These are phyloP conservation scores for Himalopsyche anomala DNA, from an alignment of 2,888 invertebrate genomes.

Conservation along the genomic window DNA sequence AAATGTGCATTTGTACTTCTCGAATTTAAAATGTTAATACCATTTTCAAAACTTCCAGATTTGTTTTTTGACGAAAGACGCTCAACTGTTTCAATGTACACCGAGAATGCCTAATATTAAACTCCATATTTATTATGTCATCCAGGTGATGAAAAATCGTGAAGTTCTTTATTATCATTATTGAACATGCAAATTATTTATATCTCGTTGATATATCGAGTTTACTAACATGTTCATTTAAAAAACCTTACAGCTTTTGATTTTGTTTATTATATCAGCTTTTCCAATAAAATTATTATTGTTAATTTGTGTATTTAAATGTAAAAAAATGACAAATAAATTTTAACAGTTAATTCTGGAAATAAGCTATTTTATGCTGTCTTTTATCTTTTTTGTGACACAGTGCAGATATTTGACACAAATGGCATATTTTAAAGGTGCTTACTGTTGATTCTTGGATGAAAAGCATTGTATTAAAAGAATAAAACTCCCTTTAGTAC, in stretches of 20 bases:
- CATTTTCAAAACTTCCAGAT: conserved; percentile 43
- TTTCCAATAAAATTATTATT: conserved; percentile 50
- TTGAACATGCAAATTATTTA: conserved; percentile 49
- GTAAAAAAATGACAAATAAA: conserved; percentile 53
- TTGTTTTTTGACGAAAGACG: neutral
- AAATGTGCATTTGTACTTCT: conserved; percentile 45
- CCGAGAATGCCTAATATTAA: neutral
- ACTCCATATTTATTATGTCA: neutral
- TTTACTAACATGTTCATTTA: conserved; percentile 37
- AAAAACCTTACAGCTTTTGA: conserved; percentile 45
- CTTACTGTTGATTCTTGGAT: too few relatives aligned
- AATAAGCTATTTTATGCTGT: conserved; percentile 1
- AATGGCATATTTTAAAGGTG: too few relatives aligned
- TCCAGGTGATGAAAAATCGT: conserved; percentile 1
- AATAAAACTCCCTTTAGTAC: too few relatives aligned
- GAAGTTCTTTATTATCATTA: conserved; percentile 36
- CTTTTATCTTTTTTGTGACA: too few relatives aligned
- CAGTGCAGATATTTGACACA: too few relatives aligned
- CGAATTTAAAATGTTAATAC: conserved; percentile 24
- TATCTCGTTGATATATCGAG: conserved; percentile 37
- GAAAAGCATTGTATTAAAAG: too few relatives aligned
- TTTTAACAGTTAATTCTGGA: conserved; percentile 48
- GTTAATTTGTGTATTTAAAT: conserved; percentile 56
- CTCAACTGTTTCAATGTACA: conserved; percentile 31
- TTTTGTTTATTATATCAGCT: conserved; percentile 51